Conservation (phyloP, 2,113 vertebrate genomes). For the Acrocephalus kingi region DNA sequence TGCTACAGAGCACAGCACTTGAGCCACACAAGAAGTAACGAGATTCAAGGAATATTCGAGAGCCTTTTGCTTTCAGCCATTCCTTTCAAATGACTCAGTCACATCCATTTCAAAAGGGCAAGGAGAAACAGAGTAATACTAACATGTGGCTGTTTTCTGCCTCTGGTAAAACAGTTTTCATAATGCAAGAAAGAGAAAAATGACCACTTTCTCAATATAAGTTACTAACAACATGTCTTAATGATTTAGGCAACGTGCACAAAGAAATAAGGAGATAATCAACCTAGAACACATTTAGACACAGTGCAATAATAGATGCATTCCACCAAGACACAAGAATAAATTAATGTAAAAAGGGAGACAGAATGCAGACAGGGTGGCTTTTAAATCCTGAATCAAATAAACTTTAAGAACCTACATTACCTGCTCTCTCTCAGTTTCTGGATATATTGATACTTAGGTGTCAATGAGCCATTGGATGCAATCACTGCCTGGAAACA, state of each 20-base stretch:
- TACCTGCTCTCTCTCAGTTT: conserved; percentile 91
- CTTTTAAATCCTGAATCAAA: background rate
- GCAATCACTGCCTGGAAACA: conserved; percentile 91
- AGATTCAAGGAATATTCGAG: background rate
- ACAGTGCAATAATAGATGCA: background rate
- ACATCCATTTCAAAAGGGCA: background rate
- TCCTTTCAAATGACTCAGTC: background rate
- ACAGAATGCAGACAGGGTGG: background rate
- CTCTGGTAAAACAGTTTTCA: background rate
- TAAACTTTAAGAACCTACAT: background rate
- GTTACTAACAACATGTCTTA: background rate
- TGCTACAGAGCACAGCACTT: background rate
- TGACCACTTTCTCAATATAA: background rate
- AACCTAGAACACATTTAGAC: background rate
- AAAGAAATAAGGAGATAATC: background rate
- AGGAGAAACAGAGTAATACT: background rate
- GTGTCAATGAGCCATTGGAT: conserved; percentile 90
- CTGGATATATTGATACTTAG: conserved; percentile 96
- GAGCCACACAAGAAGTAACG: background rate
- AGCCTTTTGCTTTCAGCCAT: background rate
- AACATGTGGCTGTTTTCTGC: background rate
- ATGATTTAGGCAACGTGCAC: background rate
- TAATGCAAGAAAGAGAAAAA: background rate
- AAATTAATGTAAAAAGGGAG: background rate
- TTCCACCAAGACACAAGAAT: background rate